Evolutionary conservation across 2,888 invertebrate species (phyloP).

Genomic region (Ceratothoa steindachneri): DNA sequence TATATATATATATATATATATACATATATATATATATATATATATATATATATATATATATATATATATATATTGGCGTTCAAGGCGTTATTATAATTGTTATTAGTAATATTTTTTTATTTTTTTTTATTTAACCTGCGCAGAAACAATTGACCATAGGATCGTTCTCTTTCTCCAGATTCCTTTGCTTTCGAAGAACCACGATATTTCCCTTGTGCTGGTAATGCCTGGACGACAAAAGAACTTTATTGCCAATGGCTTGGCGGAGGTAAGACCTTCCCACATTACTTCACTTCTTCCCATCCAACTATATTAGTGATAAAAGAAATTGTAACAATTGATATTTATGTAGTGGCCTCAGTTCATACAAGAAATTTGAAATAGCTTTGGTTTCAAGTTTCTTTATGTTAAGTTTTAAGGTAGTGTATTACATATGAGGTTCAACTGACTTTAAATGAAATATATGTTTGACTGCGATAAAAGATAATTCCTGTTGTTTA

Average conservation of each 20-base stretch:
- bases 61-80: not conserved
- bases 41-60: not conserved
- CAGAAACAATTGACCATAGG: not conserved
- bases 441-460: too few species aligned
- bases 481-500: too few species aligned
- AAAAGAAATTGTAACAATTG: too few species aligned
- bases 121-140: not conserved
- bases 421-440: too few species aligned
- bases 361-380: too few species aligned
- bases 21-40: not conserved
- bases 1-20: not conserved
- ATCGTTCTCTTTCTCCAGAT: conserved; percentile 20
- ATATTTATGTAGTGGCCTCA: too few species aligned
- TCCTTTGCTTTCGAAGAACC: conserved; percentile 27
- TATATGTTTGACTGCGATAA: too few species aligned
- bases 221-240: conserved; percentile 43
- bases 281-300: too few species aligned
- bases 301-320: too few species aligned
- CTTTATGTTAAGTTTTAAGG: too few species aligned
- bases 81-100: not conserved
- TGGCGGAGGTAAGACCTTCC: conserved; percentile 16
- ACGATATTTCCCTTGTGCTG: conserved; percentile 41
- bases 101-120: too few species aligned
- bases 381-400: too few species aligned
- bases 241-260: conserved; percentile 42